Conservation (phyloP, 2,888 invertebrate genomes). For the Dermolepida albohirtum region DNA sequence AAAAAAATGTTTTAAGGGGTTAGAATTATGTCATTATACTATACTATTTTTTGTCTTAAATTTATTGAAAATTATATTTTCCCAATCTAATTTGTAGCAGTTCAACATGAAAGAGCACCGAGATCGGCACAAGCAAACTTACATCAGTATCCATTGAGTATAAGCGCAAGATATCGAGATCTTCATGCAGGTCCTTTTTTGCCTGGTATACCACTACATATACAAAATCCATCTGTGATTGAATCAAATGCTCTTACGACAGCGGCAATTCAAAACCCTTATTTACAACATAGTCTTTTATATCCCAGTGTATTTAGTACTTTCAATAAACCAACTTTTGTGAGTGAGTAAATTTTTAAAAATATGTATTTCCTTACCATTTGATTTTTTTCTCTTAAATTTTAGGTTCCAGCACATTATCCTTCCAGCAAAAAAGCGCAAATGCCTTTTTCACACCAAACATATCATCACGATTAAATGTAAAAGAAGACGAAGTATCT, state of each 20-base stretch:
- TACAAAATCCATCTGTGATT: slow-evolving; percentile 50
- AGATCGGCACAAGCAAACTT: slow-evolving; percentile 66
- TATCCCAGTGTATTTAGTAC: slow-evolving; percentile 62
- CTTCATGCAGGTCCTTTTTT: slow-evolving; percentile 55
- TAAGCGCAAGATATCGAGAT: slow-evolving; percentile 55
- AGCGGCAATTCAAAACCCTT: slow-evolving; percentile 50
- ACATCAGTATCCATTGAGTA: slow-evolving; percentile 58
- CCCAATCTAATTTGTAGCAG: slow-evolving; percentile 73
- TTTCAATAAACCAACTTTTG: slow-evolving; percentile 59
- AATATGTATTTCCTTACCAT: too few species aligned
- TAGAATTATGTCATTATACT: too few species aligned
- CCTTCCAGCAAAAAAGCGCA: slow-evolving; percentile 33
- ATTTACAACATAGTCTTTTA: slow-evolving; percentile 61
- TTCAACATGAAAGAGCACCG: slow-evolving; percentile 91
- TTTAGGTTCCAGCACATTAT: slow-evolving; percentile 20
- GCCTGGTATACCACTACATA: slow-evolving; percentile 57
- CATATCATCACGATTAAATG: slow-evolving; percentile 15
- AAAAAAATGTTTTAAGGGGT: too few species aligned
- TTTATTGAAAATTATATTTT: not conserved
- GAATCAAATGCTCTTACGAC: slow-evolving; percentile 39
- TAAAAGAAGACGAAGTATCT: slow-evolving; percentile 80
- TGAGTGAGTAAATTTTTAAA: slow-evolving; percentile 22
- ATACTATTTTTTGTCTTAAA: too few species aligned
- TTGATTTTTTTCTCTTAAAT: not conserved
- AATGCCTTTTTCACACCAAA: slow-evolving; percentile 19